Conservation (phyloP, 1,140 invertebrate genomes). For the Heterodera carotae region DNA sequence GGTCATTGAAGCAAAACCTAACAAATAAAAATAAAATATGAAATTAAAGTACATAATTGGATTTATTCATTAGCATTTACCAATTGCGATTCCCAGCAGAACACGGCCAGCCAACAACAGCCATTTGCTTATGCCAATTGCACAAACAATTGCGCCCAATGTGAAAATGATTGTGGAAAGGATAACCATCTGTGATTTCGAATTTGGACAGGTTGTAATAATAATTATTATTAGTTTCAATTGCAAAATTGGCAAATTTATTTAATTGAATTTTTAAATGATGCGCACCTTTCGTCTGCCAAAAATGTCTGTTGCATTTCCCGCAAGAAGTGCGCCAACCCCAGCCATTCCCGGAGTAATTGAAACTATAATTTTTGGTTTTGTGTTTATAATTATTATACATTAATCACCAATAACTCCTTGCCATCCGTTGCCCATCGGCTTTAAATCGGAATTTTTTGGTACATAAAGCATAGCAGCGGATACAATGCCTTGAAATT, state of each 20-base stretch:
- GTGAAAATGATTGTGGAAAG: slow-evolving; percentile 71
- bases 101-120: slow-evolving; percentile 70
- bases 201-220: no score
- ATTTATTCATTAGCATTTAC: slow-evolving; percentile 66
- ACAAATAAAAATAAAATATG: slow-evolving; percentile 34
- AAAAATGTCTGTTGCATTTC: slow-evolving; percentile 68
- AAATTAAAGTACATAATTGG: background rate
- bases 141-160: slow-evolving; percentile 70
- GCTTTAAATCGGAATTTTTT: slow-evolving; percentile 39
- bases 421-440: slow-evolving; percentile 45
- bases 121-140: slow-evolving; percentile 67
- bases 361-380: slow-evolving; percentile 35
- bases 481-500: slow-evolving; percentile 71
- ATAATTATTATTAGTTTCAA: no score
- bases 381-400: background rate
- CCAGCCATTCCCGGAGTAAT: slow-evolving; percentile 68
- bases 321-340: slow-evolving; percentile 70
- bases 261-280: background rate
- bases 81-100: slow-evolving; percentile 72
- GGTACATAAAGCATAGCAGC: slow-evolving; percentile 72
- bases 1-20: slow-evolving; percentile 72
- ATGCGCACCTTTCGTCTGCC: slow-evolving; percentile 68
- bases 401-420: slow-evolving; percentile 41
- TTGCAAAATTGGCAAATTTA: background rate
- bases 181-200: slow-evolving; percentile 69